Evolutionary conservation across 2,113 vertebrate species (phyloP).

Genomic region (Spea multiplicata): DNA sequence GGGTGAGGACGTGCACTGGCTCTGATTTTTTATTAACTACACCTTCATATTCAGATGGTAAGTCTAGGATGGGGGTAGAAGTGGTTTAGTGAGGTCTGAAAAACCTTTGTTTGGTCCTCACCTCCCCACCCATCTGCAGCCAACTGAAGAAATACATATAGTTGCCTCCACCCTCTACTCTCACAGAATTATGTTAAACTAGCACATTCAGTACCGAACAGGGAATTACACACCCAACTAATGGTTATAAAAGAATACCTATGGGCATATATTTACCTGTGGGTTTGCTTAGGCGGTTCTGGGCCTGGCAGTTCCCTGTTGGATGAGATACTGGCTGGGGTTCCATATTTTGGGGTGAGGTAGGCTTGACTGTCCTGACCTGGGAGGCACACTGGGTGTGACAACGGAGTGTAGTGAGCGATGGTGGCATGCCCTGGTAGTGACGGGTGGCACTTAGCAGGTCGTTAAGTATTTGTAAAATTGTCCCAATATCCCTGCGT

Average conservation of each 20-base stretch:
- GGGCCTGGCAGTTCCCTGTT: slow-evolving; percentile 85
- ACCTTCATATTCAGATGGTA: slow-evolving; percentile 1
- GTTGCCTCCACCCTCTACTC: not conserved
- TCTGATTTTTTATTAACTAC: not conserved
- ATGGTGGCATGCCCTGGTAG: slow-evolving; percentile 97
- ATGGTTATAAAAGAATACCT: not conserved
- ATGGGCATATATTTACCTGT: slow-evolving; percentile 68
- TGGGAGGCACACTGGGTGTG: slow-evolving; percentile 85
- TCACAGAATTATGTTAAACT: slow-evolving; percentile 11
- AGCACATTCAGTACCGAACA: slow-evolving; percentile 2
- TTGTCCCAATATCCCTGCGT: slow-evolving; percentile 91
- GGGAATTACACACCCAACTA: not conserved
- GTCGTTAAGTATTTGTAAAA: slow-evolving; percentile 97
- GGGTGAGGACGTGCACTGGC: not conserved
- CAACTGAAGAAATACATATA: slow-evolving; percentile 43
- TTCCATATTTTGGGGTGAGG: slow-evolving; percentile 70
- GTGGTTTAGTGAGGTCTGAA: not conserved
- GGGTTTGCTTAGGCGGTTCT: slow-evolving; percentile 90
- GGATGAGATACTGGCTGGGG: slow-evolving; percentile 64
- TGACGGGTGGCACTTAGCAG: slow-evolving; percentile 94
- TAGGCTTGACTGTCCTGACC: slow-evolving; percentile 79
- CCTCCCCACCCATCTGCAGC: slow-evolving; percentile 6
- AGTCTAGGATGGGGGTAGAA: slow-evolving; percentile 1
- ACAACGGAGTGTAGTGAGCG: slow-evolving; percentile 92
- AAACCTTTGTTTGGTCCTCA: slow-evolving; percentile 21